Conservation (phyloP, 2,888 invertebrate species). For the Standfussiana lucernea region DNA sequence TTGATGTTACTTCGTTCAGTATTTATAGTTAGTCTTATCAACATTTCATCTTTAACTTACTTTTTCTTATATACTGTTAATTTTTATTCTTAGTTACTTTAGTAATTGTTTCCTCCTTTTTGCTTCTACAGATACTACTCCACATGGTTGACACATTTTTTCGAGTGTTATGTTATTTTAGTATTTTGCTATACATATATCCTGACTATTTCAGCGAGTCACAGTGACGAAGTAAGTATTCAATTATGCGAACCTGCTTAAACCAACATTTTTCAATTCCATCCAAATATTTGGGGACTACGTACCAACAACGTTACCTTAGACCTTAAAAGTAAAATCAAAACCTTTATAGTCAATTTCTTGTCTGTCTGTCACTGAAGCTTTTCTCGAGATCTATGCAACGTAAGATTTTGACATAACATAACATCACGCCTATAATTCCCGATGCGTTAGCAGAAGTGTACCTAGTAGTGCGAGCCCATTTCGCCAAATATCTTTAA, state of each 20-base stretch:
- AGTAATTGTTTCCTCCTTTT: not conserved
- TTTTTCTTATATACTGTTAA: not conserved
- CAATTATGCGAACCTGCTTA: no score
- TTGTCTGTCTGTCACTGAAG: rapidly evolving
- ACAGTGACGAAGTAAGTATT: slow-evolving; percentile 33
- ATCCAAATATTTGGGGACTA: no score
- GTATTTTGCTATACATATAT: slow-evolving; percentile 31
- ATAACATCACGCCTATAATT: not conserved
- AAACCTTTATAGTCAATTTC: no score
- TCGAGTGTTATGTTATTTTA: slow-evolving; percentile 49
- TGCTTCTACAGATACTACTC: slow-evolving; percentile 49
- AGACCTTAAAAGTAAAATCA: not conserved
- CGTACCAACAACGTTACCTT: no score
- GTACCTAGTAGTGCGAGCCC: no score
- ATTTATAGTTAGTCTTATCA: no score
- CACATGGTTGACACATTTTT: slow-evolving; percentile 52
- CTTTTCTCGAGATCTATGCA: not conserved
- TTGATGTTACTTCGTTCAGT: not conserved
- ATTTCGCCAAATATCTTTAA: no score
- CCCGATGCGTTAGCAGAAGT: no score
- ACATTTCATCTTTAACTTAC: no score
- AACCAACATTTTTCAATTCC: no score
- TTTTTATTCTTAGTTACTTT: not conserved
- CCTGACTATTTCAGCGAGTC: not conserved
- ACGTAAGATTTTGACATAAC: not conserved